Evolutionary conservation across 1,140 invertebrate genomes (phyloP).

Genomic region (Bombus superbus): DNA sequence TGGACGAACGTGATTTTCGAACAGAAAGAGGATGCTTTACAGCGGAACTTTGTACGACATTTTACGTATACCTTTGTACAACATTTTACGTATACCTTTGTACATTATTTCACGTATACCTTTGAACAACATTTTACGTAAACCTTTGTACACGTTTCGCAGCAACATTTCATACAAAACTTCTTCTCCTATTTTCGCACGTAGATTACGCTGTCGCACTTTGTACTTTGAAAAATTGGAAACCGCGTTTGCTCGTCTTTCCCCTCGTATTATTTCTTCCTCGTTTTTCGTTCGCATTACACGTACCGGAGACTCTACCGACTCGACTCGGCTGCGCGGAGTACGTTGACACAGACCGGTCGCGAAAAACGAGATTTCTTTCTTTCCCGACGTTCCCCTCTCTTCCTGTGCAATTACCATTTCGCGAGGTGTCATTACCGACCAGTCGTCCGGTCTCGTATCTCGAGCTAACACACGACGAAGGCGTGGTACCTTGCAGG

Average conservation of each 20-base stretch:
- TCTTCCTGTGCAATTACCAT: constrained; percentile 29
- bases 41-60: too few relatives aligned
- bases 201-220: background rate
- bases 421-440: constrained; percentile 28
- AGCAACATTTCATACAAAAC: background rate
- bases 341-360: constrained; percentile 20
- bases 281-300: background rate
- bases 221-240: background rate
- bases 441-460: constrained; percentile 27
- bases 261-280: background rate
- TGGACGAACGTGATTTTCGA: too few relatives aligned
- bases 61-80: too few relatives aligned
- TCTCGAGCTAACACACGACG: background rate
- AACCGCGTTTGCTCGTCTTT: background rate
- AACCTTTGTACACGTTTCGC: too few relatives aligned
- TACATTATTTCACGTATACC: too few relatives aligned
- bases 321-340: background rate
- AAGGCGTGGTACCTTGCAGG: constrained; percentile 22
- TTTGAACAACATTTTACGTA: background rate
- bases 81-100: too few relatives aligned
- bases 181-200: background rate
- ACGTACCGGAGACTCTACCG: background rate
- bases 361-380: constrained; percentile 41
- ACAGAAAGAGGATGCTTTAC: too few relatives aligned
- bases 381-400: background rate